Evolutionary conservation across 1,140 invertebrate genomes (phyloP).

Genomic region (Sitophilus oryzae): DNA sequence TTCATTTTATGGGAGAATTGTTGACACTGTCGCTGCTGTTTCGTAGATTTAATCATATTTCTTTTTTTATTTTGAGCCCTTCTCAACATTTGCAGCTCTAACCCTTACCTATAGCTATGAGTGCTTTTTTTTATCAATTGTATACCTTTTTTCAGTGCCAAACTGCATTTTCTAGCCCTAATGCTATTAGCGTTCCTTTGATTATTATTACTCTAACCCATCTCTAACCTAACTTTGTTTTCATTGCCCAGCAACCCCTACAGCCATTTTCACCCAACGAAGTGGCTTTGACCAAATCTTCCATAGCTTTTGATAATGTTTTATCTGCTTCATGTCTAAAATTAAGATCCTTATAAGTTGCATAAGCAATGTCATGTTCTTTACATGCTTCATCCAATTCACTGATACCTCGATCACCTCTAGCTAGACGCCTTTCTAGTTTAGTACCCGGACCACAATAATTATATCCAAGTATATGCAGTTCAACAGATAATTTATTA

Average conservation of each 20-base stretch:
- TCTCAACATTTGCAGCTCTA: neutral
- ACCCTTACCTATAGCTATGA: slow-evolving; percentile 1
- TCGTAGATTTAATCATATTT: no score
- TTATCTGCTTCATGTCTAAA: slow-evolving; percentile 39
- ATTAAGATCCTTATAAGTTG: slow-evolving; percentile 22
- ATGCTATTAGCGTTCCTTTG: no score
- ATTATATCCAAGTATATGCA: no score
- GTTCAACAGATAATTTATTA: no score
- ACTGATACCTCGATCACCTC: no score
- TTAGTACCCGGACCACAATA: no score
- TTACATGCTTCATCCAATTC: no score
- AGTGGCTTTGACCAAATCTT: slow-evolving; percentile 39
- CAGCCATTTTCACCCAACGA: slow-evolving; percentile 36
- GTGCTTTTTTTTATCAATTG: slow-evolving; percentile 15
- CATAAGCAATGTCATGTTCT: slow-evolving; percentile 40
- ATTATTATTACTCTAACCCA: slow-evolving; percentile 32
- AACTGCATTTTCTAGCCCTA: no score
- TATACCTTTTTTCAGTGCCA: no score
- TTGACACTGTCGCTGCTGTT: no score
- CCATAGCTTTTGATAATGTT: slow-evolving; percentile 39
- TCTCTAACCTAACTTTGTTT: slow-evolving; percentile 39
- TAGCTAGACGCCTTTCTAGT: no score
- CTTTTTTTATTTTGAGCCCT: neutral
- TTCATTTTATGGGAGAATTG: no score
- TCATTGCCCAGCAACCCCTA: slow-evolving; percentile 37